A percentile compares a stretch with the other conserved stretches of the same genome.
Conservation (phyloP, 2,797 vertebrate species). For the Urocyon cinereoargenteus region DNA sequence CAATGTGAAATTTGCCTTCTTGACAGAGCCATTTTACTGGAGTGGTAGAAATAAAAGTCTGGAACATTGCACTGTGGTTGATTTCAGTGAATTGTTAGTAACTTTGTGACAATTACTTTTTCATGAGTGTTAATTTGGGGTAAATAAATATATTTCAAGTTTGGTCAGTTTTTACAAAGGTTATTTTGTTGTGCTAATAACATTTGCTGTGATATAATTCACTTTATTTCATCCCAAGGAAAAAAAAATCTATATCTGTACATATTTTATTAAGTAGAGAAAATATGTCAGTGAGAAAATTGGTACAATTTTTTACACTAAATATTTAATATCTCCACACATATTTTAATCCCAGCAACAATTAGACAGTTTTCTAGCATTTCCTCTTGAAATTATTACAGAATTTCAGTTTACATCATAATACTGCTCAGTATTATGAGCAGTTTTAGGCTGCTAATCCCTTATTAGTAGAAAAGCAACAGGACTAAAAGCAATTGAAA, state of each 20-base stretch:
- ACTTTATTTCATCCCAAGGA: background rate
- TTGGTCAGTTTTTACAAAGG: background rate
- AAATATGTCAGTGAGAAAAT: background rate
- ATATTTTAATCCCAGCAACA: background rate
- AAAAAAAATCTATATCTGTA: background rate
- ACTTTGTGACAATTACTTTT: background rate
- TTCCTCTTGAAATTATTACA: background rate
- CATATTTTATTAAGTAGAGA: constrained; percentile 15
- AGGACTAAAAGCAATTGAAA: background rate
- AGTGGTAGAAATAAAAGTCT: background rate
- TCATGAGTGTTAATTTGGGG: background rate
- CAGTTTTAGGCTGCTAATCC: background rate
- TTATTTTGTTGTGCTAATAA: background rate
- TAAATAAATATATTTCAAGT: background rate
- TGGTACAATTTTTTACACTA: background rate
- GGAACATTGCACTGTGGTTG: background rate
- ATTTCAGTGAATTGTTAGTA: constrained; percentile 8
- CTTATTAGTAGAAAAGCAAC: background rate
- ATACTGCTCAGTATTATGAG: background rate
- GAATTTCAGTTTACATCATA: background rate
- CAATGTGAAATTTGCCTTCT: background rate
- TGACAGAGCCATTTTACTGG: background rate
- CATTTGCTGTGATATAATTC: background rate
- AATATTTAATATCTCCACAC: constrained; percentile 13
- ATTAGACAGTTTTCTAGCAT: background rate